Percentiles rank a stretch among this genome's conserved stretches.
Evolutionary conservation across 2,113 vertebrate species (phyloP).

Genomic region (Euleptes europaea): DNA sequence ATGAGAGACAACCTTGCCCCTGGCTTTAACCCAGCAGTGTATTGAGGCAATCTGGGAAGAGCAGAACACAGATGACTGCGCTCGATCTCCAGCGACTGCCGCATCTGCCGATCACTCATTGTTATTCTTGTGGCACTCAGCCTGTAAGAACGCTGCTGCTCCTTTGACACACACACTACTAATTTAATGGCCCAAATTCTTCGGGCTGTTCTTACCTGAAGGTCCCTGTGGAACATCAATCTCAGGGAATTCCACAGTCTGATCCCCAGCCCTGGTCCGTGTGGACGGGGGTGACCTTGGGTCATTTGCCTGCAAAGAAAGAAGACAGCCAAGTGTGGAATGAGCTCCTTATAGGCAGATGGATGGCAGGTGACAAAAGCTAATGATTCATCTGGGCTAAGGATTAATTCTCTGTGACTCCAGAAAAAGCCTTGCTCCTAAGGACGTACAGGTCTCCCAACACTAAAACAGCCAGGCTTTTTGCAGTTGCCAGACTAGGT

Average conservation of each 20-base stretch:
- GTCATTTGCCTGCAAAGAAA: not conserved
- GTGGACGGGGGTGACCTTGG: not conserved
- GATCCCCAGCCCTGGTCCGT: not conserved
- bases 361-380: constrained; percentile 13
- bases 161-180: constrained; percentile 1
- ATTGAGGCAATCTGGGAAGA: not conserved
- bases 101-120: not conserved
- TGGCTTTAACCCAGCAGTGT: not conserved
- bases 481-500: not conserved
- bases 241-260: not conserved
- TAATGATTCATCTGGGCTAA: not conserved
- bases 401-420: not conserved
- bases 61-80: not conserved
- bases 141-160: not conserved
- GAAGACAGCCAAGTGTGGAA: not conserved
- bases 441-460: not conserved
- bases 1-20: not conserved
- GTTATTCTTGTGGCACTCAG: not conserved
- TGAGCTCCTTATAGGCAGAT: not conserved
- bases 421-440: not conserved
- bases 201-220: not conserved
- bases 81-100: not conserved
- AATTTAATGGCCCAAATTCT: constrained; percentile 5
- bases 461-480: not conserved
- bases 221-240: not conserved